Evolutionary conservation across 2,888 invertebrate genomes (phyloP).

Genomic region (Fabriciana adippe): DNA sequence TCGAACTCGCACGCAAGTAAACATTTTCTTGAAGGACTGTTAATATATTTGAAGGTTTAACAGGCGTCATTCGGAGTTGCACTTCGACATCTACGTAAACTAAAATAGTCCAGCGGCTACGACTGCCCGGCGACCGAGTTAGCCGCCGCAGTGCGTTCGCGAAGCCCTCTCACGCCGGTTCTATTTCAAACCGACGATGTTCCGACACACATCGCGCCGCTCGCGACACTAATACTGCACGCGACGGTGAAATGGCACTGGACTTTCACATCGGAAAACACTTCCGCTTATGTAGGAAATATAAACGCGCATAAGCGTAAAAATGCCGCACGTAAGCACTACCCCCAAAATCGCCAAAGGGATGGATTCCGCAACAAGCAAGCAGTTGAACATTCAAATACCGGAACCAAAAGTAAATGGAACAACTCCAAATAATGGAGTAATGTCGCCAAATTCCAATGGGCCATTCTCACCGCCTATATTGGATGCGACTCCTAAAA

Average conservation of each 20-base stretch:
- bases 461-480: slow-evolving; percentile 70
- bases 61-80: slow-evolving; percentile 70
- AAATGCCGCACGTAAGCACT: slow-evolving; percentile 66
- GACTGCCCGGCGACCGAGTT: slow-evolving; percentile 79
- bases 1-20: slow-evolving; percentile 21
- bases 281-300: slow-evolving; percentile 74
- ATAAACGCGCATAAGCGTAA: slow-evolving; percentile 59
- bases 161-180: slow-evolving; percentile 78
- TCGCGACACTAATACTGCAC: slow-evolving; percentile 71
- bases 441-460: slow-evolving; percentile 59
- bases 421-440: slow-evolving; percentile 43
- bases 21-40: slow-evolving; percentile 28
- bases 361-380: slow-evolving; percentile 40
- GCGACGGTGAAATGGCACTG: slow-evolving; percentile 76
- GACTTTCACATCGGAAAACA: slow-evolving; percentile 69
- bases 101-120: slow-evolving; percentile 76
- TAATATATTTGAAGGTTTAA: slow-evolving; percentile 65
- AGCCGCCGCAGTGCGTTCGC: slow-evolving; percentile 75
- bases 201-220: slow-evolving; percentile 68
- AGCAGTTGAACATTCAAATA: slow-evolving; percentile 65
- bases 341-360: slow-evolving; percentile 48
- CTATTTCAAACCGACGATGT: slow-evolving; percentile 77
- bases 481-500: slow-evolving; percentile 68
- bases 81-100: slow-evolving; percentile 81
- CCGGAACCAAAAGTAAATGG: slow-evolving; percentile 57